These are phyloP conservation scores for Sebastes itinus DNA, from an alignment of 2,797 vertebrate species.

Conservation along the genomic window DNA sequence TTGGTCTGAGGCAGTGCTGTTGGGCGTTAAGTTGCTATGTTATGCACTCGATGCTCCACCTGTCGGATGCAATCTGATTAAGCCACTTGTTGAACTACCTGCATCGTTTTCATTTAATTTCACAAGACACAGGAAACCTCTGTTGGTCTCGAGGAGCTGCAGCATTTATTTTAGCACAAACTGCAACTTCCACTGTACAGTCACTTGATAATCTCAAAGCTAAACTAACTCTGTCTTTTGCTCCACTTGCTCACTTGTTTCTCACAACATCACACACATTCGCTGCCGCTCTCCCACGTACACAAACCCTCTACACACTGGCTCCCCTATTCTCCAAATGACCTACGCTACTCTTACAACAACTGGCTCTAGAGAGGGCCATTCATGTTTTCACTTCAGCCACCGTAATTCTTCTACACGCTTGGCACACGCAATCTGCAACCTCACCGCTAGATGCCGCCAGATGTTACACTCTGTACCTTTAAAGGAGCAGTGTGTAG, in stretches of 20 bases:
- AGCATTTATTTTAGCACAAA: not conserved
- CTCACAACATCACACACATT: not conserved
- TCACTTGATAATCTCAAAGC: not conserved
- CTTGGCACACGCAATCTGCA: too few relatives aligned
- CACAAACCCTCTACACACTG: not conserved
- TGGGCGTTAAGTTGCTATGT: not conserved
- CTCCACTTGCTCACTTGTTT: not conserved
- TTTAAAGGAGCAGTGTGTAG: too few relatives aligned
- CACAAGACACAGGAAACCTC: not conserved
- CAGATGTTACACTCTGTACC: too few relatives aligned
- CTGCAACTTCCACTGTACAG: too few relatives aligned
- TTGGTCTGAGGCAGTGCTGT: constrained; percentile 4
- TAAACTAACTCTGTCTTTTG: not conserved
- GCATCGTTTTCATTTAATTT: not conserved
- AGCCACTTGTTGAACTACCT: not conserved
- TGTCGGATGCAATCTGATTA: constrained; percentile 10
- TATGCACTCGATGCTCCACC: not conserved
- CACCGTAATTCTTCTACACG: too few relatives aligned
- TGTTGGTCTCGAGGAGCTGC: not conserved
- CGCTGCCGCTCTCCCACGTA: not conserved
- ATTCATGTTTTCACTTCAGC: too few relatives aligned
- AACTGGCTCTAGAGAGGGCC: too few relatives aligned
- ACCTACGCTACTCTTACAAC: not conserved
- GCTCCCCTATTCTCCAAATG: not conserved
- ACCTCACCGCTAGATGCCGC: too few relatives aligned